Evolutionary conservation across 1,140 invertebrate genomes (phyloP).

Genomic region (Saxidomus purpurata): DNA sequence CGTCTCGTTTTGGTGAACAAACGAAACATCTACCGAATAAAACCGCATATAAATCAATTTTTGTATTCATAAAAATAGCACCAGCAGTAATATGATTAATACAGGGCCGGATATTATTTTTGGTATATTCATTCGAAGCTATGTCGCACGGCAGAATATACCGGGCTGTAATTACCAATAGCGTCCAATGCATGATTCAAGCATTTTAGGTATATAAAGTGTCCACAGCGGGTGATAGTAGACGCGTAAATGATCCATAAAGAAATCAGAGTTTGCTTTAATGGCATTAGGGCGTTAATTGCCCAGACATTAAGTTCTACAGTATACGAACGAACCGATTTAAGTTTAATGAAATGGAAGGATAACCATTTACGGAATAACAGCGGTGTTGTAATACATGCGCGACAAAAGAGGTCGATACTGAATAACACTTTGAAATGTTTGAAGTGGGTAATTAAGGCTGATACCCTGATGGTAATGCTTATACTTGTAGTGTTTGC

Average conservation of each 20-base stretch:
- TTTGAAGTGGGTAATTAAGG: conserved; percentile 22
- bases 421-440: neutral
- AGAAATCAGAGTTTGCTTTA: conserved; percentile 26
- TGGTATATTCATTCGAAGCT: conserved; percentile 42
- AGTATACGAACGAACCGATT: neutral
- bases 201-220: conserved; percentile 37
- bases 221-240: conserved; percentile 15
- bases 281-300: conserved; percentile 64
- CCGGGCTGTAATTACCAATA: conserved; percentile 30
- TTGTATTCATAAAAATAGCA: conserved; percentile 49
- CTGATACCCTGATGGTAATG: neutral
- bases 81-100: conserved; percentile 42
- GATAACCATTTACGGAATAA: conserved; percentile 28
- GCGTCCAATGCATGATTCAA: conserved; percentile 46
- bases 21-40: conserved; percentile 40
- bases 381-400: neutral
- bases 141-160: conserved; percentile 29
- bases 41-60: conserved; percentile 65
- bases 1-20: conserved; percentile 56
- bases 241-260: conserved; percentile 44
- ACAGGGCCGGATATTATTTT: conserved; percentile 62
- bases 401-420: neutral
- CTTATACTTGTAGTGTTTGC: too few species aligned
- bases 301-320: conserved; percentile 42
- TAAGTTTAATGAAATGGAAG: conserved; percentile 50